Evolutionary conservation across 2,797 vertebrate genomes (phyloP).

Genomic region (Ispidina lecontei): DNA sequence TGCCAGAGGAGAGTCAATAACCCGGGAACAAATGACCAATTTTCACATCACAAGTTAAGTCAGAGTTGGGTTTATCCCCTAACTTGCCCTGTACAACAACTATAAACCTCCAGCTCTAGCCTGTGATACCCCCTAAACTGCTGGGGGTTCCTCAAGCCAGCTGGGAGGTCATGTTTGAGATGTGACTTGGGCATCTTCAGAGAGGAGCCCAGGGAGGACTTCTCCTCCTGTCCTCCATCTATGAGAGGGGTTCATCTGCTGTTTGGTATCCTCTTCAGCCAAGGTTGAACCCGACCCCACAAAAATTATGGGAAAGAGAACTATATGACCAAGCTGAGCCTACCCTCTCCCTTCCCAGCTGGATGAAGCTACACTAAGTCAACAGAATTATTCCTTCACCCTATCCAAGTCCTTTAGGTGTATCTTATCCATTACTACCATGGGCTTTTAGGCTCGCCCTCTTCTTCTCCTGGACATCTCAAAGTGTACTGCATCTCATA

Average conservation of each 20-base stretch:
- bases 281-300: background rate
- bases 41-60: rapidly evolving
- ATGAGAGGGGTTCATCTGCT: background rate
- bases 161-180: background rate
- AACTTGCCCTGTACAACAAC: background rate
- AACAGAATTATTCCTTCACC: background rate
- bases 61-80: background rate
- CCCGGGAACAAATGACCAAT: background rate
- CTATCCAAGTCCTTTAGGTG: background rate
- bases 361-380: background rate
- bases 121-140: background rate
- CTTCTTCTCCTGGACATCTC: background rate
- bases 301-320: background rate
- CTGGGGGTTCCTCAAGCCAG: background rate
- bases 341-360: background rate
- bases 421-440: background rate
- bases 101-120: background rate
- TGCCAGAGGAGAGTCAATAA: background rate
- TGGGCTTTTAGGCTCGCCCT: rapidly evolving
- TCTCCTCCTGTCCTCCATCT: background rate
- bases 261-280: background rate
- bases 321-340: rapidly evolving
- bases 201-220: background rate
- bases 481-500: background rate
- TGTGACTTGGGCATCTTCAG: background rate